Base-by-base conservation (phyloP, 92 coral and sea anemone genomes). In the Diadumene lineata region DNA sequence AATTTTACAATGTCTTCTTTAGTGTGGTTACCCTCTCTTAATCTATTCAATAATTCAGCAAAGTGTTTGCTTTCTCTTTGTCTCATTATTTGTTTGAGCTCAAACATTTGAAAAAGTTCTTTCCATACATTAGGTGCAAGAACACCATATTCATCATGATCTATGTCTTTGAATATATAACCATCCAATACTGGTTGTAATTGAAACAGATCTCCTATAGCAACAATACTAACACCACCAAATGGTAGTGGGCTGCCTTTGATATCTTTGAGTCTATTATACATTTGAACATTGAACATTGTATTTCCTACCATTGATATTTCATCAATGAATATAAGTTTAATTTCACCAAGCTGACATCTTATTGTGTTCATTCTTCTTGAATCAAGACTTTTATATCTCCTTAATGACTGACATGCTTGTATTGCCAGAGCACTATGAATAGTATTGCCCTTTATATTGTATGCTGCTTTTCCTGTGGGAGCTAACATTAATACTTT, bases 251-350 rank as follows among this genome's bases (percentile, higher is more conserved):
- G n/a, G n/a, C n/a, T n/a, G n/a, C n/a, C n/a, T n/a, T n/a, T n/a
- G n/a, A n/a, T n/a, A n/a, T n/a, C n/a, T n/a, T n/a, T n/a, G n/a
- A n/a, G n/a, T n/a, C n/a, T n/a, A n/a, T n/a, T n/a, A n/a, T n/a
- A n/a, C n/a, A n/a, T n/a, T n/a, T n/a, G n/a, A n/a, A n/a, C n/a
- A n/a, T n/a, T n/a, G n/a, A n/a, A n/a, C n/a, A n/a, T n/a, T n/a
- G n/a, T n/a, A n/a, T n/a, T 83, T 86, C 91, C 91, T 27, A 86
- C 91, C 91, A 87, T 87, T 53, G 82, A 87, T 78, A 87, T 87
- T 74, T 82, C 88, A 75, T 82, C 86, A 64, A 73, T 22, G 50
- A 82, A 74, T 57, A 67, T 82, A 43, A 82, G 79, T 43, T 76
- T 76, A 1, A 84, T 79, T 31, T 68, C 81, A 66, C 75, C 83